Conservation (phyloP, 2,888 invertebrate genomes). For the Geotrupes spiniger region DNA sequence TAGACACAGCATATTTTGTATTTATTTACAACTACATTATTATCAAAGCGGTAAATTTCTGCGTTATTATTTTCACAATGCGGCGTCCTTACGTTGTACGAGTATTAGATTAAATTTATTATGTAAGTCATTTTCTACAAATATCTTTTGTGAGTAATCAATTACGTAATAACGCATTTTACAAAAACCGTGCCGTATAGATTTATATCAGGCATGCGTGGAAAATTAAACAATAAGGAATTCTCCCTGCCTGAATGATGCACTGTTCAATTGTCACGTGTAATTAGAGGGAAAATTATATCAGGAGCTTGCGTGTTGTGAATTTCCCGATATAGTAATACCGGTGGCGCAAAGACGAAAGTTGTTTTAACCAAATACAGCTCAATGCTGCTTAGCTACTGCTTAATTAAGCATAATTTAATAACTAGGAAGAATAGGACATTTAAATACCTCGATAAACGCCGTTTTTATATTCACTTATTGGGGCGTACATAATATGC, state of each 20-base stretch:
- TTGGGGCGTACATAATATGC: not conserved
- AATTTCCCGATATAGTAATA: conserved; percentile 37
- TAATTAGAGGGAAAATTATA: conserved; percentile 34
- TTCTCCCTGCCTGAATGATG: not conserved
- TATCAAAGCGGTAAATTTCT: too few species aligned
- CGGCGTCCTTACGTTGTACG: too few species aligned
- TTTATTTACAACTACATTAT: too few species aligned
- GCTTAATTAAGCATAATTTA: conserved; percentile 30
- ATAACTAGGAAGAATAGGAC: conserved; percentile 25
- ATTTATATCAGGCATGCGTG: too few species aligned
- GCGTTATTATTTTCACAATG: too few species aligned
- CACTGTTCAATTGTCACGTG: conserved; percentile 11
- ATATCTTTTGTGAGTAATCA: too few species aligned
- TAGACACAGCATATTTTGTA: too few species aligned
- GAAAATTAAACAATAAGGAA: too few species aligned
- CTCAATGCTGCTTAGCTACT: conserved; percentile 20
- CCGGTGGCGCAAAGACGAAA: conserved; percentile 41
- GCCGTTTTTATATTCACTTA: not conserved
- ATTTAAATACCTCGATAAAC: not conserved
- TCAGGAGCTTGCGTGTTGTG: conserved; percentile 20
- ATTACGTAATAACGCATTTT: too few species aligned
- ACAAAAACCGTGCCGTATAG: too few species aligned
- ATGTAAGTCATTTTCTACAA: too few species aligned
- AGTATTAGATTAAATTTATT: too few species aligned
- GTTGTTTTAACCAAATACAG: conserved; percentile 41